Conservation (phyloP, 2,113 vertebrate species). For the human (Homo sapiens) region DNA sequence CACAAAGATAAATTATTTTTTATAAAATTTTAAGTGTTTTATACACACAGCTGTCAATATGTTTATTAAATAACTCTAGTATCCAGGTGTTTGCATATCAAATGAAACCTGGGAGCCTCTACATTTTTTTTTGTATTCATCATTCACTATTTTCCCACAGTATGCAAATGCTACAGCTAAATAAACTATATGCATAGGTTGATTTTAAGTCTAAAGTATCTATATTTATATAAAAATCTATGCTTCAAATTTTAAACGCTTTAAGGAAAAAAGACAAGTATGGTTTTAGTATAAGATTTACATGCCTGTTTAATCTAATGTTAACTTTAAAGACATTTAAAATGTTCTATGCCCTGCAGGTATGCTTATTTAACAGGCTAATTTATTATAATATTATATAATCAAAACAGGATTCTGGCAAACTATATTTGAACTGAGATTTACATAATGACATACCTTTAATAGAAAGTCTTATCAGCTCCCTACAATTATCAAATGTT, state of each 20-base stretch:
- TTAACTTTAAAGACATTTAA: slow-evolving; percentile 54
- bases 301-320: slow-evolving; percentile 33
- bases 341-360: slow-evolving; percentile 38
- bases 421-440: slow-evolving; percentile 78
- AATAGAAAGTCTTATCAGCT: slow-evolving; percentile 72
- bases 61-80: slow-evolving; percentile 21
- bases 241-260: slow-evolving; percentile 39
- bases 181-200: background rate
- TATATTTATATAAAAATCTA: background rate
- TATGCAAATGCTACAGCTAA: slow-evolving; percentile 12
- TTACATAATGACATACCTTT: slow-evolving; percentile 77
- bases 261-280: slow-evolving; percentile 16
- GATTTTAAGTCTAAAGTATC: background rate
- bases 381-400: slow-evolving; percentile 75
- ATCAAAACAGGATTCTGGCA: slow-evolving; percentile 72
- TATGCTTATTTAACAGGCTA: slow-evolving; percentile 69
- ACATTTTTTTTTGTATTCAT: background rate
- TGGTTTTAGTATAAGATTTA: slow-evolving; percentile 32
- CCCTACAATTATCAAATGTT: slow-evolving; percentile 75
- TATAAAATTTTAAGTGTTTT: background rate
- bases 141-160: background rate
- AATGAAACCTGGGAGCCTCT: background rate
- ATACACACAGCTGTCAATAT: background rate
- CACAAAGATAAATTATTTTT: background rate
- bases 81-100: background rate